Evolutionary conservation across 2,113 vertebrate genomes (phyloP).

Genomic region (Tor tambroides): DNA sequence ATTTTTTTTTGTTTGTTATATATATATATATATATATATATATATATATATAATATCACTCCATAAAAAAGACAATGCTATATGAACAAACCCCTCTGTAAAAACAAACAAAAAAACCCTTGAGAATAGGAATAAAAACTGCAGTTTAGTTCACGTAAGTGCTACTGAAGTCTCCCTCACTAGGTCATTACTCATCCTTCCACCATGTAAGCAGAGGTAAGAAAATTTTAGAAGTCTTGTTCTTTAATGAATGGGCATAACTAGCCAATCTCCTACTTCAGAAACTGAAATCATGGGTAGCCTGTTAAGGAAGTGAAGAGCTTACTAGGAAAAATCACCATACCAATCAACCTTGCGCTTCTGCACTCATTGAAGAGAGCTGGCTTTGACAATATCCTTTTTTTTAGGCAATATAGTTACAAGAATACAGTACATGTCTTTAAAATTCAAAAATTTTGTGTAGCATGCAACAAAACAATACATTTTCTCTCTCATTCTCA

Average conservation of each 20-base stretch:
- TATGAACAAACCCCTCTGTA: too few species aligned
- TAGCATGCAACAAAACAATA: neutral
- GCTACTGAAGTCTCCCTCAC: too few species aligned
- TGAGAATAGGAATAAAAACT: too few species aligned
- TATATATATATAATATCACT: too few species aligned
- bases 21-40: too few species aligned
- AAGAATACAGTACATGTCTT: neutral
- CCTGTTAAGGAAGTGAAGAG: neutral
- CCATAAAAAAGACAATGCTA: too few species aligned
- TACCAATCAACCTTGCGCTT: neutral
- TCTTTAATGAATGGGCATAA: neutral
- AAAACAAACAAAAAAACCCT: neutral
- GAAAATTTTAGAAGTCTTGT: neutral
- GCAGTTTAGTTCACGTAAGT: too few species aligned
- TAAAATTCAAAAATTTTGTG: neutral
- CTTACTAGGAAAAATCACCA: neutral
- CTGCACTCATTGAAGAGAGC: neutral
- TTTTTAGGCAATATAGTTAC: neutral
- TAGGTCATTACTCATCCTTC: neutral
- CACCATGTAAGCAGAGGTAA: neutral
- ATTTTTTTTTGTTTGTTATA: too few species aligned
- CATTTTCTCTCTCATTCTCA: neutral
- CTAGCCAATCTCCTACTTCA: neutral
- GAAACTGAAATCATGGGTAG: neutral
- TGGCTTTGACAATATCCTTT: neutral